Conservation (phyloP, 2,888 invertebrate genomes). For the Oxycera nigricornis region DNA sequence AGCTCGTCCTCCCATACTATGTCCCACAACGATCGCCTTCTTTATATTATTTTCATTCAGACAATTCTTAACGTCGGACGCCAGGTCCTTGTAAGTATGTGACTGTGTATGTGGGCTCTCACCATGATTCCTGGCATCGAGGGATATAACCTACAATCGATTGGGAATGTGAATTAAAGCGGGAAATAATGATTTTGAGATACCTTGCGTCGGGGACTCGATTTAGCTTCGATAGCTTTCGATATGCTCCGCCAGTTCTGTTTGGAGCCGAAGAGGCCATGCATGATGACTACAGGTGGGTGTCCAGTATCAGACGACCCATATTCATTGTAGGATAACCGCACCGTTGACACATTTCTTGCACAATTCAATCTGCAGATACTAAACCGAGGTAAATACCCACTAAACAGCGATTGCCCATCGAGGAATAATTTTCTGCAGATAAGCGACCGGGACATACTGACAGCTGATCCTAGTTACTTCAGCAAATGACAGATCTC, state of each 20-base stretch:
- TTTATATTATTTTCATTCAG: constrained; percentile 69
- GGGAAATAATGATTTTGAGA: not conserved
- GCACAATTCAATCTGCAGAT: not conserved
- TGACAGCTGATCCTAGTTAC: no score
- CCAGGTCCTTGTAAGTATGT: constrained; percentile 78
- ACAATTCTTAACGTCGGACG: constrained; percentile 74
- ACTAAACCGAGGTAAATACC: not conserved
- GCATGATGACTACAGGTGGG: constrained; percentile 81
- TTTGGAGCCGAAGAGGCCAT: constrained; percentile 87
- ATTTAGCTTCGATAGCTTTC: constrained; percentile 68
- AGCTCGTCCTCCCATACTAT: constrained; percentile 95
- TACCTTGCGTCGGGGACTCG: constrained; percentile 71
- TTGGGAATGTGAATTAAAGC: not conserved
- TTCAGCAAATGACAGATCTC: no score
- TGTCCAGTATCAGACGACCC: constrained; percentile 63
- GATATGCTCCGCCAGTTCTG: constrained; percentile 85
- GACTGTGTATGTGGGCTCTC: constrained; percentile 82
- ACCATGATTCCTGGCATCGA: constrained; percentile 95
- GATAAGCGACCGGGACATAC: no score
- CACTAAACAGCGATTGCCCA: not conserved
- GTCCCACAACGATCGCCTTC: constrained; percentile 79
- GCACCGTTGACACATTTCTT: constrained; percentile 62
- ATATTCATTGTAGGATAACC: constrained; percentile 73
- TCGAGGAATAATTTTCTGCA: no score
- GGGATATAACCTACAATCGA: constrained; percentile 68